Evolutionary conservation across 1,140 invertebrate species (phyloP).

Genomic region (Lithobius niger): DNA sequence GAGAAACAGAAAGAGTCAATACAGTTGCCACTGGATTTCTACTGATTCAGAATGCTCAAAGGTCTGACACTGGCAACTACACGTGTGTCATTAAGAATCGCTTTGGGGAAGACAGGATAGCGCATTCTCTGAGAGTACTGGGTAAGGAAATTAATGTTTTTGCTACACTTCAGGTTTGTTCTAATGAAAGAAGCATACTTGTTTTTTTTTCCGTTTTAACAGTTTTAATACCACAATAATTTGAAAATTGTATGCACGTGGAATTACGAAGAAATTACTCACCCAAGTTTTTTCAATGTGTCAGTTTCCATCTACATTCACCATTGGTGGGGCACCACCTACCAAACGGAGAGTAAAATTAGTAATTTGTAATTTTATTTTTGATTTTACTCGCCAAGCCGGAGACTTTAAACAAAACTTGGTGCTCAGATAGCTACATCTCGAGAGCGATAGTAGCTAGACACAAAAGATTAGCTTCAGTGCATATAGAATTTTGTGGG

Average conservation of each 20-base stretch:
- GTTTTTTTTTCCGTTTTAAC: background rate
- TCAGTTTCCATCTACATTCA: too few relatives aligned
- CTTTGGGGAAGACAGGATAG: slow-evolving; percentile 80
- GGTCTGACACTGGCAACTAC: slow-evolving; percentile 35
- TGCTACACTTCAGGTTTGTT: background rate
- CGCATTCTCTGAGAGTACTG: slow-evolving; percentile 72
- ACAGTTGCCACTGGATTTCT: slow-evolving; percentile 32
- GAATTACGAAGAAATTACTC: background rate
- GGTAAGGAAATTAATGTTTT: slow-evolving; percentile 37
- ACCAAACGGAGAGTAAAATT: too few relatives aligned
- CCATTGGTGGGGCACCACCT: too few relatives aligned
- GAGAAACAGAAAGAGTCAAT: background rate
- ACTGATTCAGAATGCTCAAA: slow-evolving; percentile 25
- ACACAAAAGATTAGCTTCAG: too few relatives aligned
- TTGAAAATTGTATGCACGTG: background rate
- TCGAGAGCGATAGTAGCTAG: too few relatives aligned
- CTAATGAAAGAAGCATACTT: background rate
- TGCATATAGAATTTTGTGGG: too few relatives aligned
- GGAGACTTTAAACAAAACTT: too few relatives aligned
- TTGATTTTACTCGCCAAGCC: too few relatives aligned
- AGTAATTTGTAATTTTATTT: too few relatives aligned
- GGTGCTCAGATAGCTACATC: too few relatives aligned
- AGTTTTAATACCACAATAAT: background rate
- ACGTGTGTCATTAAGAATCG: slow-evolving; percentile 80
- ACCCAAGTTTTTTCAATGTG: too few relatives aligned